Evolutionary conservation across 2,888 invertebrate species (phyloP).

Genomic region (Ariolimax columbianus): DNA sequence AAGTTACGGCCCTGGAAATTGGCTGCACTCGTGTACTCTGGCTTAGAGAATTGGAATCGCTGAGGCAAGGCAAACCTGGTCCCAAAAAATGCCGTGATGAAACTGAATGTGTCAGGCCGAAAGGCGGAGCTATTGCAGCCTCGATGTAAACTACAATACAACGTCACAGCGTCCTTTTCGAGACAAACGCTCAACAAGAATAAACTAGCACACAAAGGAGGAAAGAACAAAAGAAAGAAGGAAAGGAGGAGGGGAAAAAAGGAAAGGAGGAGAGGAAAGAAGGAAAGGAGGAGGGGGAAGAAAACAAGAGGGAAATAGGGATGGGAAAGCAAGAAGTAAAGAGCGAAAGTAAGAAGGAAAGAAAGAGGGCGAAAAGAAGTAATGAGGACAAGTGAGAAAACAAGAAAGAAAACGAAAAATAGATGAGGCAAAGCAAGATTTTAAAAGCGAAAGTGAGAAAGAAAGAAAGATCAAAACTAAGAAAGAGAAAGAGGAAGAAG

Average conservation of each 20-base stretch:
- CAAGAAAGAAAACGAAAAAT: neutral
- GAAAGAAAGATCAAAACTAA: neutral
- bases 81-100: too few relatives aligned
- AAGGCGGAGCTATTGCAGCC: too few relatives aligned
- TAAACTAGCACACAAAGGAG: neutral
- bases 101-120: too few relatives aligned
- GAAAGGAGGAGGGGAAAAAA: neutral
- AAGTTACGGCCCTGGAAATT: too few relatives aligned
- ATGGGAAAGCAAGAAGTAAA: neutral
- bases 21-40: too few relatives aligned
- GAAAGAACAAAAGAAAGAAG: neutral
- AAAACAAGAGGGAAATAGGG: neutral
- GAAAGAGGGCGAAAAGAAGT: neutral
- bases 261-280: neutral
- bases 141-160: too few relatives aligned
- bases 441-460: neutral
- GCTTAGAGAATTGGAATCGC: too few relatives aligned
- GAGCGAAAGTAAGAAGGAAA: neutral
- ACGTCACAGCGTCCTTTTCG: too few relatives aligned
- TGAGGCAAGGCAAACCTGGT: too few relatives aligned
- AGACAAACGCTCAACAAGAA: too few relatives aligned
- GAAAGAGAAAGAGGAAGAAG: neutral
- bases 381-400: neutral
- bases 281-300: neutral
- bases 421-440: neutral